These are phyloP conservation scores for Tillus elongatus DNA, from an alignment of 2,888 invertebrate genomes.

Conservation along the genomic window DNA sequence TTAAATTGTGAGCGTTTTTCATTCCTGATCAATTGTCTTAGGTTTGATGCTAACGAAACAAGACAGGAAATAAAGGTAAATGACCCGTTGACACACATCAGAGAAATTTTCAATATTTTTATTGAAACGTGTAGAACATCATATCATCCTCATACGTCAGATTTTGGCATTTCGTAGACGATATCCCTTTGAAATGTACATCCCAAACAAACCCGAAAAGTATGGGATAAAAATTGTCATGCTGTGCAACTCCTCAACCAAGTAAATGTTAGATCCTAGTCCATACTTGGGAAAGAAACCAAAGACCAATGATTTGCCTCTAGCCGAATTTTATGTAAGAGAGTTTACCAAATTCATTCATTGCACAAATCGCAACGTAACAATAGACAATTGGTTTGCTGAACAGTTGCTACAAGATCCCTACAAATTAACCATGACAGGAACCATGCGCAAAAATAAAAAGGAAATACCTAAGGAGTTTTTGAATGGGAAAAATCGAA, in stretches of 20 bases:
- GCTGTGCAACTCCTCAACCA: slow-evolving; percentile 26
- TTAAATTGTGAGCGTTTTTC: slow-evolving; percentile 24
- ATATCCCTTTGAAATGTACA: slow-evolving; percentile 28
- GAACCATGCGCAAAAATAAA: too few species aligned
- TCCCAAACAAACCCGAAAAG: slow-evolving; percentile 28
- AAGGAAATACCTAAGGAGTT: too few species aligned
- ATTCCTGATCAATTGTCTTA: slow-evolving; percentile 21
- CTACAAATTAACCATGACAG: slow-evolving; percentile 26
- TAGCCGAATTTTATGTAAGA: slow-evolving; percentile 24
- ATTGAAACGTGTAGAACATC: slow-evolving; percentile 25
- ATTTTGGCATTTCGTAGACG: slow-evolving; percentile 23
- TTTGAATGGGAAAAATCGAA: too few species aligned
- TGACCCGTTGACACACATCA: slow-evolving; percentile 18
- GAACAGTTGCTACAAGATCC: slow-evolving; percentile 26
- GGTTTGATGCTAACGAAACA: slow-evolving; percentile 23
- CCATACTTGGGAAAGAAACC: slow-evolving; percentile 29
- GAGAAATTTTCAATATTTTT: slow-evolving; percentile 21
- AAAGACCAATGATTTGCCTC: slow-evolving; percentile 23
- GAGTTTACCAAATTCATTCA: slow-evolving; percentile 23
- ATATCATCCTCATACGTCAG: too few species aligned
- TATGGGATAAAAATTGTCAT: slow-evolving; percentile 31
- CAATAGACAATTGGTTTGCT: too few species aligned
- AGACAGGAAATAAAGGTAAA: slow-evolving; percentile 22
- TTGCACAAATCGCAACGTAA: slow-evolving; percentile 22
- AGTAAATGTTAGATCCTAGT: slow-evolving; percentile 27